Evolutionary conservation across 2,888 invertebrate species (phyloP).

Genomic region (Cephus rjabovi): DNA sequence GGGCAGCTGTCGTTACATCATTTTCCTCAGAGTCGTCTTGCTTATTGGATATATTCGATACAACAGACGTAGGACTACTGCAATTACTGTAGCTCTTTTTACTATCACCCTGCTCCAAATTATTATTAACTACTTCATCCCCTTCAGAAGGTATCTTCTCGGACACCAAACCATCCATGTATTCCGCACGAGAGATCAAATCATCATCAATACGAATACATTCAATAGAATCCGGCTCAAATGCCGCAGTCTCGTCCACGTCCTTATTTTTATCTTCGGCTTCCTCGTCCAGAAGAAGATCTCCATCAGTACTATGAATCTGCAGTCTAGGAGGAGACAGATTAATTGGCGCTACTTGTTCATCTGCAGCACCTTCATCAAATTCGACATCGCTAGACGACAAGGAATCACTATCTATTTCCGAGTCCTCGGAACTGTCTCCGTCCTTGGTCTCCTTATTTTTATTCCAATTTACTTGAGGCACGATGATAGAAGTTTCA

Average conservation of each 20-base stretch:
- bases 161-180: conserved; percentile 66
- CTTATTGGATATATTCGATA: conserved; percentile 48
- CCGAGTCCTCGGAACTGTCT: conserved; percentile 58
- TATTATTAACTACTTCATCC: conserved; percentile 52
- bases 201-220: conserved; percentile 30
- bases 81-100: conserved; percentile 64
- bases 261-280: conserved; percentile 39
- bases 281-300: conserved; percentile 69
- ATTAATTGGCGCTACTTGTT: conserved; percentile 39
- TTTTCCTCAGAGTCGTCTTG: conserved; percentile 74
- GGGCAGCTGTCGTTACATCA: conserved; percentile 77
- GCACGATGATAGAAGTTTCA: conserved; percentile 76
- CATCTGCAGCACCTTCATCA: conserved; percentile 36
- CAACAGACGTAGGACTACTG: conserved; percentile 71
- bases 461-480: conserved; percentile 72
- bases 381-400: conserved; percentile 65
- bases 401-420: conserved; percentile 74
- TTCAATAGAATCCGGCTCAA: conserved; percentile 63
- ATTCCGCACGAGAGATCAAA: conserved; percentile 40
- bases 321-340: conserved; percentile 77
- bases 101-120: conserved; percentile 41
- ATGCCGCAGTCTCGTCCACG: conserved; percentile 34
- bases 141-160: conserved; percentile 46
- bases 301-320: conserved; percentile 79
- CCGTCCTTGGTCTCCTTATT: conserved; percentile 61